Conservation (phyloP, 2,888 invertebrate species). For the Lasioglossum malachurum region DNA sequence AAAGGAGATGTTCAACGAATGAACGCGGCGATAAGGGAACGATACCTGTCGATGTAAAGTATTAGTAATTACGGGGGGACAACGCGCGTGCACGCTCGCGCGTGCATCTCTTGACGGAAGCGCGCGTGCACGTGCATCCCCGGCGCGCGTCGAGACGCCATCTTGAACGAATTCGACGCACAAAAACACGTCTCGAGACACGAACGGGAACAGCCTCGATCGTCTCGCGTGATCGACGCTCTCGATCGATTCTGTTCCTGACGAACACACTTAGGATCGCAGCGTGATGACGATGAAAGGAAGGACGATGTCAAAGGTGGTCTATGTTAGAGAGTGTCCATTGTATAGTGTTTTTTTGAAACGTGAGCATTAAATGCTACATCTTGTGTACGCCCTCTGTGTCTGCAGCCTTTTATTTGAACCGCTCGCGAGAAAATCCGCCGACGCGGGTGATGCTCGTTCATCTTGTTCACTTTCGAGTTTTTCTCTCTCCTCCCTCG, state of each 20-base stretch:
- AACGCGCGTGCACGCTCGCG: slow-evolving; percentile 70
- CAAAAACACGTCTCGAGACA: slow-evolving; percentile 33
- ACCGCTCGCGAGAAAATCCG: slow-evolving; percentile 55
- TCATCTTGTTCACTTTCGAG: not conserved
- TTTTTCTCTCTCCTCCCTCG: not conserved
- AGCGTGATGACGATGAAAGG: slow-evolving; percentile 76
- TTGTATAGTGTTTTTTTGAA: slow-evolving; percentile 85
- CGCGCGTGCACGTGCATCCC: slow-evolving; percentile 61
- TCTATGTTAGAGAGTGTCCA: slow-evolving; percentile 85
- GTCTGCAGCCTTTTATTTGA: slow-evolving; percentile 71
- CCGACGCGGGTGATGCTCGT: slow-evolving; percentile 60
- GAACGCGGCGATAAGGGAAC: slow-evolving; percentile 25
- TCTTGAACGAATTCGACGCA: slow-evolving; percentile 14
- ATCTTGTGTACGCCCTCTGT: slow-evolving; percentile 82
- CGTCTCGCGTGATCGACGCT: slow-evolving; percentile 65
- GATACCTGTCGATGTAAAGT: slow-evolving; percentile 79
- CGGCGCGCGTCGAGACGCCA: slow-evolving; percentile 31
- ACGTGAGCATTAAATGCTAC: slow-evolving; percentile 85
- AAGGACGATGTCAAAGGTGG: slow-evolving; percentile 81
- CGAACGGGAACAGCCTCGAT: slow-evolving; percentile 70
- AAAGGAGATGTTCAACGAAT: not conserved
- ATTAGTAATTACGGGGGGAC: slow-evolving; percentile 75
- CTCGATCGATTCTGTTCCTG: slow-evolving; percentile 68
- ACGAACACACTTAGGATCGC: slow-evolving; percentile 60
- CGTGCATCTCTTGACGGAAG: slow-evolving; percentile 58